A percentile compares a stretch with the other conserved stretches of the same genome.
phyloP scores from a whole-genome alignment of 2,113 vertebrate species.

The Pampusana beccarii region DNA sequence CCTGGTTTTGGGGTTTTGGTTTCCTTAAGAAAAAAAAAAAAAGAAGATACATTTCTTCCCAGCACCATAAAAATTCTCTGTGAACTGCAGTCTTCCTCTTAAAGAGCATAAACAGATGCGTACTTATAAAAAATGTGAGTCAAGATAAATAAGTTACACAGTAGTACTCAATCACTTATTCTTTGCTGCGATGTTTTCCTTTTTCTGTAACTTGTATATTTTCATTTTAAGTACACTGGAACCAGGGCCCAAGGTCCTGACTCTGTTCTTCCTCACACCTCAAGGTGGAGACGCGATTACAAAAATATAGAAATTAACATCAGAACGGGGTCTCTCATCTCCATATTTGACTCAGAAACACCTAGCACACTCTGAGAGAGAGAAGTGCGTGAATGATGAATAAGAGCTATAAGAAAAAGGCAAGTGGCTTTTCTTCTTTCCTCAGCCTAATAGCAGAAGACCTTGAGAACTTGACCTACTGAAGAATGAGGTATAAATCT shows the following conservation, averaged over 20 bases:
- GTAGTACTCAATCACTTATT: neutral
- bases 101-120: constrained; percentile 8
- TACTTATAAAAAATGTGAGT: constrained; percentile 7
- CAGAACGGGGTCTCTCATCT: neutral
- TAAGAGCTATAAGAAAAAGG: neutral
- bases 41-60: neutral
- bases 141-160: neutral
- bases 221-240: neutral
- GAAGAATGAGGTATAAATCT: constrained; percentile 51
- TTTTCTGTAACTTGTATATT: neutral
- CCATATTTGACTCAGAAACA: neutral
- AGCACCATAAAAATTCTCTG: constrained; percentile 33
- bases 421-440: neutral
- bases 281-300: neutral
- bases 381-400: neutral
- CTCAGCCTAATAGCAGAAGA: neutral
- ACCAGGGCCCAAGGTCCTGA: neutral
- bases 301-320: neutral
- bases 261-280: neutral
- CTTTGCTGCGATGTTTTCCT: neutral
- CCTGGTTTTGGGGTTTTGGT: no score
- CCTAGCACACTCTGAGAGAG: neutral
- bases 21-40: no score
- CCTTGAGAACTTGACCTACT: constrained; percentile 48
- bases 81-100: constrained; percentile 17